A percentile compares a stretch with the other conserved stretches of the same genome.
Conservation (phyloP, 2,888 invertebrate genomes). For the Lingula anatina region DNA sequence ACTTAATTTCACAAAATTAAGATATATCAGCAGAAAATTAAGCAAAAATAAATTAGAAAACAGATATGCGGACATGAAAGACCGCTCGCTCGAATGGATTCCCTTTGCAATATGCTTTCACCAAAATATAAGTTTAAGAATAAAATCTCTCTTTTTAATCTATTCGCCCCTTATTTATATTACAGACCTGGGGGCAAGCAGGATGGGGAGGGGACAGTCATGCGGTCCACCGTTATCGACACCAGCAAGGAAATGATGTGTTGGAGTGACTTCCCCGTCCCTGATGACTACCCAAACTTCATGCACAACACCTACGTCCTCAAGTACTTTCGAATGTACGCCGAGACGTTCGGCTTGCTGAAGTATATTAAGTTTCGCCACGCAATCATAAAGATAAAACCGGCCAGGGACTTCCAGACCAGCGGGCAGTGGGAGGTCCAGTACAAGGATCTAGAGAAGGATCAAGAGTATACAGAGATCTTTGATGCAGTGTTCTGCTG, state of each 20-base stretch:
- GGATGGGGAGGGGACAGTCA: constrained; percentile 30
- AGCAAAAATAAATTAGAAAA: too few species aligned
- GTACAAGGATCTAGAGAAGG: constrained; percentile 27
- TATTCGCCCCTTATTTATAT: too few species aligned
- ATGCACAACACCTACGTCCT: too few species aligned
- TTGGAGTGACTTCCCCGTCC: constrained; percentile 49
- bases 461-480: constrained; percentile 14
- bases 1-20: too few species aligned
- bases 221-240: constrained; percentile 41
- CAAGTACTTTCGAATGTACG: constrained; percentile 46
- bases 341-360: constrained; percentile 33
- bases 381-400: constrained; percentile 19
- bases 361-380: constrained; percentile 36
- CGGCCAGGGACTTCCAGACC: constrained; percentile 23
- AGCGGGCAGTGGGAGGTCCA: constrained; percentile 43
- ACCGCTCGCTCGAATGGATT: too few species aligned
- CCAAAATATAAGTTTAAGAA: too few species aligned
- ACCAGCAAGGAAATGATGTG: too few species aligned
- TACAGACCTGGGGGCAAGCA: constrained; percentile 14
- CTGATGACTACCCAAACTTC: too few species aligned
- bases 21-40: too few species aligned
- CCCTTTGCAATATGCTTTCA: too few species aligned
- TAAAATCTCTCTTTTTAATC: too few species aligned
- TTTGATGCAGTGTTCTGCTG: constrained; percentile 43
- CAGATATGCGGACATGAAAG: too few species aligned